A percentile compares a stretch with the other conserved stretches of the same genome.
phyloP scores from a whole-genome alignment of 1,140 invertebrate genomes.

The Hyphantria cunea region DNA sequence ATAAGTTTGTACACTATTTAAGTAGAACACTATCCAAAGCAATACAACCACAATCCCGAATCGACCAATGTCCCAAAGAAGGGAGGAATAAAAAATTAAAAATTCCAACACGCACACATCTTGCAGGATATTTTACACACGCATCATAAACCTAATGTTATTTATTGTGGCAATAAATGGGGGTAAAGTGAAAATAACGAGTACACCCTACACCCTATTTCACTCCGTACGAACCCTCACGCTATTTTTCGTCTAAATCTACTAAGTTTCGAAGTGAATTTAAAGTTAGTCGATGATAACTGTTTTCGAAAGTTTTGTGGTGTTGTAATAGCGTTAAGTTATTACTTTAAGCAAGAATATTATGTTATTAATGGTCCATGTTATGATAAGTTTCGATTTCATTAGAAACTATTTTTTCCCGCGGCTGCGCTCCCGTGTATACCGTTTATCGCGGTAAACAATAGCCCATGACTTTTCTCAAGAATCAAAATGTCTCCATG shows the following conservation, averaged over 20 bases:
- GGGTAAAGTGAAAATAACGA: constrained; percentile 40
- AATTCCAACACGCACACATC: constrained; percentile 24
- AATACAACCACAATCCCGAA: neutral
- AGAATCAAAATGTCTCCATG: too few relatives aligned
- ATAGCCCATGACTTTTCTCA: too few relatives aligned
- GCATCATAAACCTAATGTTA: constrained; percentile 44
- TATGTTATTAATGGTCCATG: neutral
- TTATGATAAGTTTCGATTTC: too few relatives aligned
- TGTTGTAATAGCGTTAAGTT: neutral
- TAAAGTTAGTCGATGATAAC: constrained; percentile 9
- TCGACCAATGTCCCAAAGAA: neutral
- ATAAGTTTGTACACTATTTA: too few relatives aligned
- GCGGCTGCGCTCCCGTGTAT: too few relatives aligned
- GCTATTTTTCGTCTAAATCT: neutral
- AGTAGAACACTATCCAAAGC: too few relatives aligned
- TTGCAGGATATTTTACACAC: constrained; percentile 31
- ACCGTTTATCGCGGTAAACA: too few relatives aligned
- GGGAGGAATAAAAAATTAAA: constrained; percentile 32
- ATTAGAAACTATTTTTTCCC: too few relatives aligned
- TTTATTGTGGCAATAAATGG: constrained; percentile 43
- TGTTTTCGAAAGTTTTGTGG: neutral
- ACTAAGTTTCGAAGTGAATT: constrained; percentile 6
- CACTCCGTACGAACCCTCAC: neutral
- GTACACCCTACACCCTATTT: neutral
- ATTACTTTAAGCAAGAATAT: neutral